Base-by-base conservation (phyloP, 2,797 vertebrate genomes). In the Carduelis carduelis region DNA sequence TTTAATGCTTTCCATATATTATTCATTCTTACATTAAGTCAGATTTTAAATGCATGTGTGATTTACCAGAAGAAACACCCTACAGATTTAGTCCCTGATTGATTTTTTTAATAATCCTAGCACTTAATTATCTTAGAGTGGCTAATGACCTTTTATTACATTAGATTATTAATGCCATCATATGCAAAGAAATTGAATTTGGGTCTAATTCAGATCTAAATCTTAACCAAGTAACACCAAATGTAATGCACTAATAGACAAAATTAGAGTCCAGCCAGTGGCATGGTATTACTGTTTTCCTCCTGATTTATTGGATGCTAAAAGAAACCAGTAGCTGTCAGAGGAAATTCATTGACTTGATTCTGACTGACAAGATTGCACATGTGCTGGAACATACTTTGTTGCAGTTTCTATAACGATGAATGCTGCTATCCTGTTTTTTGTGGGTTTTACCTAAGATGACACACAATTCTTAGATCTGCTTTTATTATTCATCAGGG, bases 51-150 rank as follows among this genome's bases (percentile, higher is more conserved):
- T 77, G 71, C 18, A 3, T 34, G 46, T 72, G 12, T 81, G 59
- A 34, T 72, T 81, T 94, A 79, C 60, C 69, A 93, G 93, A 90
- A 89, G 95, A 95, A 84, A 81, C 7, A 11, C 30, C 1, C 69
- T 78, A 17, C 53, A 74, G 35, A 64, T 93, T 69, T 81, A 89
- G 68, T 91, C 61, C n/a, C 41, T 65, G 46, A 89, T 70, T 89
- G 80, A 59, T 91, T 95, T 97, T 92, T 96, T 83, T 55, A 86
- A 94, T 93, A 95, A 96, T 94, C 72, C 86, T 89, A 86, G 71
- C 49, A 91, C 61, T 90, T 95, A 92, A 96, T 95, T 95, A 70
- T 81, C 39, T 64, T 84, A 39, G 12, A 70, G 74, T 77, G 77
- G 84, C 60, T 94, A 95, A 87, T 93, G 68, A 90, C 90, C 85